phyloP scores from a whole-genome alignment of 2,113 vertebrate species.

The Coptodon rendalli region DNA sequence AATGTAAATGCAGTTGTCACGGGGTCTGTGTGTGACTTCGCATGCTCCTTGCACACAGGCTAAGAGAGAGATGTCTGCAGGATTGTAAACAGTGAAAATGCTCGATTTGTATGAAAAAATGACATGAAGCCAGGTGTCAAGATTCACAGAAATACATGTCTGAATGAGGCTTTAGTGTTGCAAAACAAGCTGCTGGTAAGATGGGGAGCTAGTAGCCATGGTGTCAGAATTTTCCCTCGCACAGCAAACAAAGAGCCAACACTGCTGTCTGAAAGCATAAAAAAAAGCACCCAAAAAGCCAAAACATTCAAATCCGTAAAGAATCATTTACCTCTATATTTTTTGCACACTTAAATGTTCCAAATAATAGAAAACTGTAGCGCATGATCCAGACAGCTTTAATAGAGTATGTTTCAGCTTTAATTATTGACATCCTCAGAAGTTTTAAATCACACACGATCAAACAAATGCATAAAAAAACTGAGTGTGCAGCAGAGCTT shows the following conservation, averaged over 20 bases:
- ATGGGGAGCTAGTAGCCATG: not conserved
- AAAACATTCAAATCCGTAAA: not conserved
- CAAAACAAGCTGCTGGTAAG: not conserved
- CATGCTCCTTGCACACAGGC: not conserved
- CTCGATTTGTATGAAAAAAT: not conserved
- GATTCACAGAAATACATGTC: not conserved
- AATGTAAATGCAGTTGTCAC: not conserved
- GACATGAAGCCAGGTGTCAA: not conserved
- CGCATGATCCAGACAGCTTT: not conserved
- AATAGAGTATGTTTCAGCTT: not conserved
- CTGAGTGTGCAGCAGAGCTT: constrained; percentile 5
- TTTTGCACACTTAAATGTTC: not conserved
- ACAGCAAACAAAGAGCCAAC: not conserved
- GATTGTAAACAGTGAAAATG: not conserved
- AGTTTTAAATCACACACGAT: not conserved
- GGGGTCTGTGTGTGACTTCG: rapidly evolving
- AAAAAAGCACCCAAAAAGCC: not conserved
- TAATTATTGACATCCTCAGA: not conserved
- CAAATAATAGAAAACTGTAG: not conserved
- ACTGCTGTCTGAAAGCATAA: not conserved
- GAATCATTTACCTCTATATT: not conserved
- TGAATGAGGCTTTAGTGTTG: not conserved
- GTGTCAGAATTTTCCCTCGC: not conserved
- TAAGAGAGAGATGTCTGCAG: not conserved
- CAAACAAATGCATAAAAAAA: not conserved